phyloP scores from a whole-genome alignment of 2,113 vertebrate species.

The Pterocles burchelli region DNA sequence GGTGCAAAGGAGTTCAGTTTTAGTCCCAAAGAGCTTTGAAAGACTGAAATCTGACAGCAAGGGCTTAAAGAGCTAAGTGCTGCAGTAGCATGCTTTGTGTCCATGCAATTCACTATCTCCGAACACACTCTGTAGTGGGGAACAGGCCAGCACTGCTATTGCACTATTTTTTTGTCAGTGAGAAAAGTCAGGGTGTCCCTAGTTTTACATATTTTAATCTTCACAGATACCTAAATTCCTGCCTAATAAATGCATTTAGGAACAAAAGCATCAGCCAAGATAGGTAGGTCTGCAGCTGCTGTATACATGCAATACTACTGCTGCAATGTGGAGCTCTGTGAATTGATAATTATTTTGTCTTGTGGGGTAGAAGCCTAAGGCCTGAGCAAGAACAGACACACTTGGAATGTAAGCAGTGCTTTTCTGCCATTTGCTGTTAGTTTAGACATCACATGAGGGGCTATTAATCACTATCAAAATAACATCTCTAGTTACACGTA shows the following conservation, averaged over 20 bases:
- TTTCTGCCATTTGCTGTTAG: not conserved
- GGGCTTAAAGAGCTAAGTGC: not conserved
- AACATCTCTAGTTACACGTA: not conserved
- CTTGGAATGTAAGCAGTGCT: not conserved
- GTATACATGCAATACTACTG: not conserved
- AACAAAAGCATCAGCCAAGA: not conserved
- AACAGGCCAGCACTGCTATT: not conserved
- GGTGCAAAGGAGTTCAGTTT: not conserved
- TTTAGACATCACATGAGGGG: not conserved
- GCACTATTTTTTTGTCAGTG: not conserved
- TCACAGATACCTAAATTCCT: not conserved
- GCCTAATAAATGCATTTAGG: not conserved
- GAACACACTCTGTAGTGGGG: not conserved
- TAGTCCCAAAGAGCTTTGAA: not conserved
- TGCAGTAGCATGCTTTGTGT: not conserved
- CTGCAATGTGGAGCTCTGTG: not conserved
- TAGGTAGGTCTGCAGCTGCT: not conserved
- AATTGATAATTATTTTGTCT: not conserved
- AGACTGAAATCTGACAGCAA: not conserved
- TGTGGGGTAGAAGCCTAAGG: not conserved
- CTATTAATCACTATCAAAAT: not conserved
- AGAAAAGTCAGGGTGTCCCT: not conserved
- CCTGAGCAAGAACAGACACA: not conserved
- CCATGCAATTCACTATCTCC: not conserved
- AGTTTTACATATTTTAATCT: not conserved